Evolutionary conservation across 2,888 invertebrate genomes (phyloP).

Genomic region (Drosophila subquinaria): DNA sequence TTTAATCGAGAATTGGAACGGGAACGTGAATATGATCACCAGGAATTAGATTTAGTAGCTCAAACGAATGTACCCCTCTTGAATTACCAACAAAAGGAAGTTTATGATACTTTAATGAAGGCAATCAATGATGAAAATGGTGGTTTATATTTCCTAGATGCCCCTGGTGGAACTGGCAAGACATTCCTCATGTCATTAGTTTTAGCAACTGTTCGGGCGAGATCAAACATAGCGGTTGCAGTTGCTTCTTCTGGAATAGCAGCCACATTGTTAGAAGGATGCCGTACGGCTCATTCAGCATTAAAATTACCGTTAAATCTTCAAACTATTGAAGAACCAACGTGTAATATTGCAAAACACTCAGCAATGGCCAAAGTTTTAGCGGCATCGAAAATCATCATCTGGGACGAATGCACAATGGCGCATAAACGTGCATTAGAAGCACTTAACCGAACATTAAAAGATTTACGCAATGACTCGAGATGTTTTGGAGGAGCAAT

Average conservation of each 20-base stretch:
- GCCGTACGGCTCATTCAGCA: constrained; percentile 4
- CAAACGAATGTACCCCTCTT: no score
- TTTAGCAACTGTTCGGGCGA: no score
- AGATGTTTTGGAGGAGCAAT: constrained; percentile 2
- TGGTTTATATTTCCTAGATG: neutral
- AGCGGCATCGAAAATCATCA: neutral
- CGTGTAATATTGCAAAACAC: constrained; percentile 6
- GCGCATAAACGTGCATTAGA: no score
- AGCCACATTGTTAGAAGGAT: neutral
- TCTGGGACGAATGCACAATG: no score
- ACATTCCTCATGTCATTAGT: neutral
- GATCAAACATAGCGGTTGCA: no score
- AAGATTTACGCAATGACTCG: constrained; percentile 1
- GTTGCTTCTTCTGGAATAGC: no score
- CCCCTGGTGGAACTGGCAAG: neutral
- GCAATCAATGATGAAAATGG: constrained; percentile 29
- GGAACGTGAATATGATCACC: no score
- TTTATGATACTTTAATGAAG: no score
- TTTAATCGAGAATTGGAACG: no score
- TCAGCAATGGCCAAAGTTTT: constrained; percentile 4
- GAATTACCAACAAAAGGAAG: no score
- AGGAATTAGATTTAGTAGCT: no score
- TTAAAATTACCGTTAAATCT: constrained; percentile 9
- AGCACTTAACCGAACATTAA: no score
- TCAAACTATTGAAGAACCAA: constrained; percentile 2